Base-by-base conservation (phyloP, 2,888 invertebrate species). In the Nephrocerus scutellatus region DNA sequence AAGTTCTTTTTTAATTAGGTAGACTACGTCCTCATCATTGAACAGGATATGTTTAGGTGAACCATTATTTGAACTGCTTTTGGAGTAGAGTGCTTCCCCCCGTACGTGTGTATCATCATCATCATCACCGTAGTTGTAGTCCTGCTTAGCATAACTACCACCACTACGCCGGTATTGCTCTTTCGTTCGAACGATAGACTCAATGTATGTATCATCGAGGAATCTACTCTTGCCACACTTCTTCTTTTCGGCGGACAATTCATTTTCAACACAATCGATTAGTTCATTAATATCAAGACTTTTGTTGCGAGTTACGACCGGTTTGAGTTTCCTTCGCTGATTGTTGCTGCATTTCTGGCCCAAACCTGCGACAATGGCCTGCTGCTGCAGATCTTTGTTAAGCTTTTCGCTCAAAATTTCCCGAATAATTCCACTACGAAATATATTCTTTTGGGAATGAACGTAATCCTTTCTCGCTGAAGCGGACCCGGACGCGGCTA, bases 21-120 rank as follows among this genome's bases (percentile, higher is more conserved):
- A 68, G n/a, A 68, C 63, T 1, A 58, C 60, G 21, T 68, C 66
- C 39, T 68, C 68, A 20, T 68, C 64, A 28, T 68, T 68, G 48
- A 68, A 68, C 6, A 68, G 51, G 36, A 68, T 68, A 39, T 68
- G 68, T 31, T 62, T 62, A 20, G 41, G 37, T 2, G 40, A 39
- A n/a, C 29, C 30, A 24, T 39, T 39, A 10, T 23, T 51, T 30
- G 38, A 47, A 8, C 51, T 52, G 14, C 52, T 44, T 18, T 51
- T 52, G 14, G 56, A 53, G n/a, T n/a, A 25, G 13, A 24, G 7
- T 19, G 22, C 10, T 12, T 20, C 20, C 10, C 8, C 20, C 5
- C 15, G 14, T 13, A 10, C 15, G 3, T 29, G 9, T 13, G 15
- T 29, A 24, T 24, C 7, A 22, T 24, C 16, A 34, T 21, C 28